Base-by-base conservation (phyloP, 2,888 invertebrate species). In the Apotomis turbidana region DNA sequence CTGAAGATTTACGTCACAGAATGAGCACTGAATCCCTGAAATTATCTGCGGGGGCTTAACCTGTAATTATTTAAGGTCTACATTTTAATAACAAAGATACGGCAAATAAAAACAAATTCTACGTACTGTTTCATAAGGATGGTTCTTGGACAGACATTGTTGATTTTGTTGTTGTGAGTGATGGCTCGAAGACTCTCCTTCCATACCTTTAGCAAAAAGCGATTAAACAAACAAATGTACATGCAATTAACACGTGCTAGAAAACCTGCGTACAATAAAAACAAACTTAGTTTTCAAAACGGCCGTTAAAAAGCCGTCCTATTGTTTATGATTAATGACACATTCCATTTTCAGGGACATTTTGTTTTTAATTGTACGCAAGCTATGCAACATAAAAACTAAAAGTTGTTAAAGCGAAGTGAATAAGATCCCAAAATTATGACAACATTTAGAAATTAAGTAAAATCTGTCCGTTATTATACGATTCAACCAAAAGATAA, bases 111-210 rank as follows among this genome's bases (percentile, higher is more conserved):
- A 74, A 41, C 41, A 8, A 51, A 70, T 46, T 74, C 71, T 87
- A 97, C 98, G 96, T 95, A 99, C 99, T 99, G 99, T 95, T 99
- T 99, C 96, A 97, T 98, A 76, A 99, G 95, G 91, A 97, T 98
- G 72, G 97, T 99, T 89, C 97, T 96, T 41, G 98, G 98, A 90
- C 99, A 99, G 78, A 98, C 97, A 93, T 99, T 99, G 93, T 96
- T 97, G 86, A 97, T 97, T 95, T 99, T 99, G 94, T 97, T 98
- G 94, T 98, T 99, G 94, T 99, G 98, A 74, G 99, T 98, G 84
- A 99, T 96, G 81, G 94, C 94, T 80, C 99, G 96, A 76, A 99
- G 95, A 74, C 96, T 96, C 85, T 96, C 96, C 94, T 98, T 97
- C 99, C 99, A 99, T 81, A 95, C 95, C 99, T 99, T 92, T 77